Percentiles rank a stretch among this genome's conserved stretches.
Conservation (phyloP, 35 echinoderm and acorn worm species). For the Apostichopus parvimensis region DNA sequence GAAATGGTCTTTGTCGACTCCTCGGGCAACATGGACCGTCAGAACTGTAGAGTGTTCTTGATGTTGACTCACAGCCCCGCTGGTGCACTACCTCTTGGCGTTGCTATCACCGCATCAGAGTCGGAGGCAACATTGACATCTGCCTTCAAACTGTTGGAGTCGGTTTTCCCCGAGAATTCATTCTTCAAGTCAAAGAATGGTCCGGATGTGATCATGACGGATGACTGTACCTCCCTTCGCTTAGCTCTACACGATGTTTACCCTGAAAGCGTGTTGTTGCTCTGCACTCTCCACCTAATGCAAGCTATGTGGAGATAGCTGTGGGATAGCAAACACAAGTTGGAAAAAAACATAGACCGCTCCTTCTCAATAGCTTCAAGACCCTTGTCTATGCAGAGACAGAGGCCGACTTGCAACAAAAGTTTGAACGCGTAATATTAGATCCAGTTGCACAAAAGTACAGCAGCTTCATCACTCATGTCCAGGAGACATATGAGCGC, state of each 20-base stretch:
- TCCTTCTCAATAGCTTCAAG: background rate
- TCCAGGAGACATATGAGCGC: conserved; percentile 26
- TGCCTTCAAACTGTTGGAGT: conserved; percentile 43
- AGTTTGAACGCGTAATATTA: conserved; percentile 25
- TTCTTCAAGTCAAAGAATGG: conserved; percentile 49
- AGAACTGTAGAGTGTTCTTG: conserved; percentile 13
- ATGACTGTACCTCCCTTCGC: conserved; percentile 58
- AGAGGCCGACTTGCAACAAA: conserved; percentile 8
- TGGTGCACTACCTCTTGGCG: conserved; percentile 54
- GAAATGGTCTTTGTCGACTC: no score
- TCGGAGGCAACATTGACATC: conserved; percentile 1
- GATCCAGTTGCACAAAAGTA: conserved; percentile 23
- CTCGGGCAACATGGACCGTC: no score
- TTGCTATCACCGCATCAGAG: conserved; percentile 53
- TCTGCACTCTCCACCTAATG: conserved; percentile 67
- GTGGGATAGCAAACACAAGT: conserved; percentile 59
- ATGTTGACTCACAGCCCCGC: conserved; percentile 40
- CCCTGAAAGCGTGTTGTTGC: conserved; percentile 34
- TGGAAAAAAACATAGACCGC: background rate
- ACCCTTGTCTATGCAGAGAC: conserved; percentile 2
- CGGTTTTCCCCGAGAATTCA: background rate
- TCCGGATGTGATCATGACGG: conserved; percentile 60
- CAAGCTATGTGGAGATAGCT: conserved; percentile 79
- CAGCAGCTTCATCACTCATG: background rate
- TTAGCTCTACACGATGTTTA: conserved; percentile 38